phyloP scores from a whole-genome alignment of 1,140 invertebrate genomes.

The Brachionus koreanus region DNA sequence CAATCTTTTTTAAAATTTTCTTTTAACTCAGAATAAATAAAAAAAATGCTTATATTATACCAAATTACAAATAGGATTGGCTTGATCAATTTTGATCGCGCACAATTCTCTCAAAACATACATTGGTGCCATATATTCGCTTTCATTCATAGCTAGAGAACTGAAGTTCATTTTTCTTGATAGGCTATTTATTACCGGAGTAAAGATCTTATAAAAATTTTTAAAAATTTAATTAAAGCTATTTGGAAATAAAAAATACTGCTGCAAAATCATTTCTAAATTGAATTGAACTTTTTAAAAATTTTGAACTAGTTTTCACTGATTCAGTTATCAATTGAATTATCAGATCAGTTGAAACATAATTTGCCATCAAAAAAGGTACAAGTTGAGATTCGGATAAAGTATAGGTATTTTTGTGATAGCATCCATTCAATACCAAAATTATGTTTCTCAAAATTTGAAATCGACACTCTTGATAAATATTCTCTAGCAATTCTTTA shows the following conservation, averaged over 20 bases:
- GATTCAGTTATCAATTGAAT: constrained; percentile 12
- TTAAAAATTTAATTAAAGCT: not conserved
- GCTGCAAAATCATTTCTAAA: not conserved
- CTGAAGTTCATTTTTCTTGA: not conserved
- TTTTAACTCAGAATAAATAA: not conserved
- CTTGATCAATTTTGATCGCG: constrained; percentile 31
- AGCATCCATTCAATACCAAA: not conserved
- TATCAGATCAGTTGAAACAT: not conserved
- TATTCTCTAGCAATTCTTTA: not conserved
- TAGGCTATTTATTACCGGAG: not conserved
- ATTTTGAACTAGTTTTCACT: not conserved
- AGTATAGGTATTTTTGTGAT: not conserved
- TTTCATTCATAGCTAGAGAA: not conserved
- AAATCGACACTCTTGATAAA: not conserved
- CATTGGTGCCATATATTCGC: constrained; percentile 14
- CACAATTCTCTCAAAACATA: constrained; percentile 27
- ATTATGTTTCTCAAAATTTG: not conserved
- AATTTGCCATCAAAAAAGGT: constrained; percentile 20
- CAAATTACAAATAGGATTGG: constrained; percentile 33
- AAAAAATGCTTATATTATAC: not conserved
- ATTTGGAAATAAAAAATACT: not conserved
- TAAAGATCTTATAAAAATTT: constrained; percentile 16
- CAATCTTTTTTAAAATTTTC: not conserved
- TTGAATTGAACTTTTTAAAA: not conserved
- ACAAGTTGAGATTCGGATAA: constrained; percentile 33